phyloP scores from a whole-genome alignment of 2,113 vertebrate genomes.

The Danio rerio region GRCz12tu NC_133200.1:11311501-11312000 shows the following conservation, averaged over 20 bases:
- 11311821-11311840: constrained; percentile 95
- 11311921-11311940: too few relatives aligned
- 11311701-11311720: too few relatives aligned
- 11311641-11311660: constrained; percentile 67
- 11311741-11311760: too few relatives aligned
- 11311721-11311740: too few relatives aligned
- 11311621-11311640: constrained; percentile 78
- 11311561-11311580: constrained; percentile 94
- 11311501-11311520: not conserved
- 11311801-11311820: constrained; percentile 93
- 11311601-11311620: constrained; percentile 92
- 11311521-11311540: constrained; percentile 18
- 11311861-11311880: constrained; percentile 95
- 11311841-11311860: constrained; percentile 98
- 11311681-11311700: not conserved
- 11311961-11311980: too few relatives aligned
- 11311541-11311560: constrained; percentile 99
- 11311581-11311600: constrained; percentile 92
- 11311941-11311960: too few relatives aligned
- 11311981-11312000: too few relatives aligned
- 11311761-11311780: constrained; percentile 83
- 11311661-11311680: constrained; percentile 42
- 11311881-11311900: constrained; percentile 85
- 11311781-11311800: constrained; percentile 98
- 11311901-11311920: too few relatives aligned